These are phyloP conservation scores for Elaeidobius kamerunicus DNA, from an alignment of 2,888 invertebrate species.

Conservation along the genomic window DNA sequence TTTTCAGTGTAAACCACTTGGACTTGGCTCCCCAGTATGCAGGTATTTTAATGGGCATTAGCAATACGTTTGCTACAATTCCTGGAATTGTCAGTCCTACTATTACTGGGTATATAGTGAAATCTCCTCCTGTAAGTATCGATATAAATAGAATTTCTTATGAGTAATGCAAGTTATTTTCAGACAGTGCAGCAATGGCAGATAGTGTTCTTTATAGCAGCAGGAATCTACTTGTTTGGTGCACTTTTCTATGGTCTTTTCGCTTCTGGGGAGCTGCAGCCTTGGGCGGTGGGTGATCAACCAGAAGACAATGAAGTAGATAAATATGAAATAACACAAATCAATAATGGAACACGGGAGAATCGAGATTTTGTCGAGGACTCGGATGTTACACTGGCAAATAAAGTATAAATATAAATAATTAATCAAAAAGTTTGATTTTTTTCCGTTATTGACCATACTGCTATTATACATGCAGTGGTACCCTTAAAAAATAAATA, in stretches of 20 bases:
- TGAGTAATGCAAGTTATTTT: slow-evolving; percentile 15
- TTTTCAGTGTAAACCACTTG: slow-evolving; percentile 72
- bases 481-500: too few species aligned
- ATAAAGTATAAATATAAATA: too few species aligned
- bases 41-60: slow-evolving; percentile 86
- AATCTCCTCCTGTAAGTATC: slow-evolving; percentile 34
- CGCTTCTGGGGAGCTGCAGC: slow-evolving; percentile 77
- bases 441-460: too few species aligned
- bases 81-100: slow-evolving; percentile 90
- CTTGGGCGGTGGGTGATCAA: slow-evolving; percentile 50
- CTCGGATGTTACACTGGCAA: background rate
- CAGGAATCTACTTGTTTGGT: slow-evolving; percentile 76
- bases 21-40: slow-evolving; percentile 92
- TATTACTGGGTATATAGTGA: slow-evolving; percentile 42
- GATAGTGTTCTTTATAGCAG: slow-evolving; percentile 80
- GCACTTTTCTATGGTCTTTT: slow-evolving; percentile 76
- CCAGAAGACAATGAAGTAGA: too few species aligned
- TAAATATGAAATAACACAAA: too few species aligned
- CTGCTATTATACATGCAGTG: too few species aligned
- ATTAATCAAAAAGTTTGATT: too few species aligned
- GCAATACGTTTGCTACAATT: slow-evolving; percentile 86
- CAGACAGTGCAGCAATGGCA: slow-evolving; percentile 78
- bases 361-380: background rate
- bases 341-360: background rate
- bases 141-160: background rate